Base-by-base conservation (phyloP, 2,888 invertebrate species). In the Tillus elongatus region DNA sequence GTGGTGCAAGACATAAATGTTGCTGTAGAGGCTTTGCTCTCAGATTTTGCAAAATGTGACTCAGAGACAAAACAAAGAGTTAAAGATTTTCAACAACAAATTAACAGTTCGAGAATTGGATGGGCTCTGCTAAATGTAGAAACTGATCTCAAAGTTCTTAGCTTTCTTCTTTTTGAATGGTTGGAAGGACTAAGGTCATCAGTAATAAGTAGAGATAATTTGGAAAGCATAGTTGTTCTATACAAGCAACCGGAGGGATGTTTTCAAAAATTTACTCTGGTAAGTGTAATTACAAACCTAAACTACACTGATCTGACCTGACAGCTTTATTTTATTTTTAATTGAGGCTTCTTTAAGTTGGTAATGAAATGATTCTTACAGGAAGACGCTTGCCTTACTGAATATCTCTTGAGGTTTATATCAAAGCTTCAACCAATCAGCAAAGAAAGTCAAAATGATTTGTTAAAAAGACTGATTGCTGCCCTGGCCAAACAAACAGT, bases 151-250 rank as follows among this genome's bases (percentile, higher is more conserved):
- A 63, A 68, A 6, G 67, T 85, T 11, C 58, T 86, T 26, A 67
- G 77, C 0, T 73, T 73, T 1, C 60, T 88, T 3, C 63, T 87
- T 24, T 81, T 77, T 61, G 78, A 82, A 47, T 88, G 87, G 87
- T 58, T 88, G 35, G 85, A 86, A 55, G 76, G 76, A 12, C 63
- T 88, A 30, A 79, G 80, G 66, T 70, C 70, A 36, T 80, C 83
- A 0, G 65, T 84, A 15, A 58, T 87, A 11, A 73, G 74, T 44
- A 66, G 74, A 13, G 78, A 81, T 35, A 77, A 81, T 55, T 67
- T 86, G 29, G 76, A 79, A 36, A 67, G 71, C 35, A 75, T 87
- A 34, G 77, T 84, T 0, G 70, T 72, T 1, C 62, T 76, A 41
- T 72, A 75, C 9, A 72, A 74, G 29, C 72, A 76, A 44, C 73